phyloP scores from a whole-genome alignment of 1,140 invertebrate genomes.

The Drosophila insularis region DNA sequence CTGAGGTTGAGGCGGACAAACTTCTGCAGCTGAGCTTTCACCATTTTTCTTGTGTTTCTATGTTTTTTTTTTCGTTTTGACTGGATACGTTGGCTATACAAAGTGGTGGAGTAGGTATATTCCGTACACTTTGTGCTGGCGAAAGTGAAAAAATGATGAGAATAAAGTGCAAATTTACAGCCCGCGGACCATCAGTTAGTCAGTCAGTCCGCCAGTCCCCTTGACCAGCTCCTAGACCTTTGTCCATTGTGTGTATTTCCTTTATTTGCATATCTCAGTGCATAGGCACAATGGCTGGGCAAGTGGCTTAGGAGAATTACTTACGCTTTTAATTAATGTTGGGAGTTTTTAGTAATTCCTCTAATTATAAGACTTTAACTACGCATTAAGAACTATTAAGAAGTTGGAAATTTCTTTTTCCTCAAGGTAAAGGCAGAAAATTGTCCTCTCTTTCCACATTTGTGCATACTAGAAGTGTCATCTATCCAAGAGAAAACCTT shows the following conservation, averaged over 20 bases:
- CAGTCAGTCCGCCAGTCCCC: not conserved
- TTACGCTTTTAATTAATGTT: constrained; percentile 16
- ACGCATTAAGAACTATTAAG: constrained; percentile 14
- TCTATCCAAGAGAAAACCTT: not conserved
- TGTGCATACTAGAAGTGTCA: not conserved
- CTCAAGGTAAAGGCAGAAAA: not conserved
- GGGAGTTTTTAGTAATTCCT: constrained; percentile 20
- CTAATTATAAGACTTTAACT: constrained; percentile 33
- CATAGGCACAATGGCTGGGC: constrained; percentile 29
- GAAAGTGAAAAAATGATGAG: constrained; percentile 55
- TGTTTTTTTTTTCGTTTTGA: constrained; percentile 13
- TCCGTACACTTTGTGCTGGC: constrained; percentile 7
- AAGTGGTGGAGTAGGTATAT: not conserved
- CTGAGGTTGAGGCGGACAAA: constrained; percentile 30
- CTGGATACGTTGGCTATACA: constrained; percentile 16
- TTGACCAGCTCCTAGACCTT: not conserved
- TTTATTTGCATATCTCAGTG: constrained; percentile 42
- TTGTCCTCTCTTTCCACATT: not conserved
- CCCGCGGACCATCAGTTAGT: constrained; percentile 3
- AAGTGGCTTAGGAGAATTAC: constrained; percentile 40
- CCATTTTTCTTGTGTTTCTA: constrained; percentile 43
- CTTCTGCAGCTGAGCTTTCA: constrained; percentile 53
- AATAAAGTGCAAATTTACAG: constrained; percentile 57
- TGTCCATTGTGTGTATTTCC: constrained; percentile 3
- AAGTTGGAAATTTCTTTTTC: not conserved